These are phyloP conservation scores for Acropternis orthonyx DNA, from an alignment of 2,797 vertebrate genomes.

Conservation along the genomic window DNA sequence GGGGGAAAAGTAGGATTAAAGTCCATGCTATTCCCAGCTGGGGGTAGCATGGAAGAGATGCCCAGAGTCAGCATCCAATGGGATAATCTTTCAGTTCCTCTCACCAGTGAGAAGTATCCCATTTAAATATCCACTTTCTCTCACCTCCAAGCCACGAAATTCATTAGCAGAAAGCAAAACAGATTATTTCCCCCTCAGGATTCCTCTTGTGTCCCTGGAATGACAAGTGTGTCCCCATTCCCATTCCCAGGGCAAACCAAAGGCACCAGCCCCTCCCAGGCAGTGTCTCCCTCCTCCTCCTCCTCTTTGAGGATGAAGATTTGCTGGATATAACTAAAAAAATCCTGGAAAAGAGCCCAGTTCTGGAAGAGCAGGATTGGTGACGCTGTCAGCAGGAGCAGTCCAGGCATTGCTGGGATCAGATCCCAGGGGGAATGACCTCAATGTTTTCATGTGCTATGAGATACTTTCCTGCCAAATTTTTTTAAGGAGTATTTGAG, in stretches of 20 bases:
- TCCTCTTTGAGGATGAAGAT: fast-evolving
- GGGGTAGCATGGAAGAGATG: neutral
- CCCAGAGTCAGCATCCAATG: neutral
- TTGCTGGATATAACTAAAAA: neutral
- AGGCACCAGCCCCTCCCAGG: fast-evolving
- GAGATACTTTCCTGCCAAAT: neutral
- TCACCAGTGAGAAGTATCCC: neutral
- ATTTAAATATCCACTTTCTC: neutral
- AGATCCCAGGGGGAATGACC: neutral
- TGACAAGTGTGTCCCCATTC: neutral
- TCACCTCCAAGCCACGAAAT: neutral
- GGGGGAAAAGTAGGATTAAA: fast-evolving
- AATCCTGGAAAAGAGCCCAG: neutral
- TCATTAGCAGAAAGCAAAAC: neutral
- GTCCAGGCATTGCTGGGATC: neutral
- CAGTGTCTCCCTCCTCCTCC: neutral
- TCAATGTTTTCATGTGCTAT: neutral
- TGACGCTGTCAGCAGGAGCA: fast-evolving
- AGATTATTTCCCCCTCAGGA: neutral
- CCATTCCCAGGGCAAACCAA: neutral
- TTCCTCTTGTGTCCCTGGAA: neutral
- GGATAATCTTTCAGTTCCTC: neutral
- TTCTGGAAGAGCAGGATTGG: neutral
- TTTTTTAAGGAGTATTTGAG: neutral
- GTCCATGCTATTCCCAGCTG: fast-evolving